Evolutionary conservation across 1,140 invertebrate genomes (phyloP), one percentile per base, ranked within the genome.

Genomic region (Plutomurus gul): DNA sequence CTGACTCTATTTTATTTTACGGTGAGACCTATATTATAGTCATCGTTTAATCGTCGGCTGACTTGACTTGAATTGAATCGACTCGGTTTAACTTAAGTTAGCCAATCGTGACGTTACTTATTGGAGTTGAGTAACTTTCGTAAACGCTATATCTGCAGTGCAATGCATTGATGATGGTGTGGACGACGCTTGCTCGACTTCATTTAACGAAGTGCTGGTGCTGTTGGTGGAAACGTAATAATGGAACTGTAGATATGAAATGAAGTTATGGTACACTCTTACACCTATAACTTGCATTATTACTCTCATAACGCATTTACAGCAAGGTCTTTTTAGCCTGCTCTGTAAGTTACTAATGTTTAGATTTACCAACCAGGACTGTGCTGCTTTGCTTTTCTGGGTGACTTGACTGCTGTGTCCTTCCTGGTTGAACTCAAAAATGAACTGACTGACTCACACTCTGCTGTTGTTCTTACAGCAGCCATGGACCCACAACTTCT

Each of bases 1-100:
- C 70, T 30, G 70, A 71, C 70, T 46, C 27, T 47, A 78, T 76
- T 76, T 76, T 76, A 76, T 76, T 76, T 72, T 39, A 72, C n/a
- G 39, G 70, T n/a, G 8, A n/a, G 8, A 65, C 27, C 22, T 30
- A 65, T 65, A 65, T 65, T 65, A 65, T 65, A 65, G 56, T 20
- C 33, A 30, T 25, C n/a, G 46, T 75, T 75, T 56, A 75, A 75
- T 56, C 40, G 39, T 74, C 72, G 40, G 39, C 49, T 74, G 72
- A 65, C 56, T 65, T 30, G 51, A 56, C 51, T 56, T 27, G 25
- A 13, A 27, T 56, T 56, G 33, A 60, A n/a, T n/a, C 56, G 51
- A 56, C 51, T 56, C 51, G 25, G 20, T 56, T 56, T 56, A 60
- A 60, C 51, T 60, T 30, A 60, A 60, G 25, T 60, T 60, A 60